phyloP scores from a whole-genome alignment of 2,888 invertebrate species.

The Dendrolimus houi region DNA sequence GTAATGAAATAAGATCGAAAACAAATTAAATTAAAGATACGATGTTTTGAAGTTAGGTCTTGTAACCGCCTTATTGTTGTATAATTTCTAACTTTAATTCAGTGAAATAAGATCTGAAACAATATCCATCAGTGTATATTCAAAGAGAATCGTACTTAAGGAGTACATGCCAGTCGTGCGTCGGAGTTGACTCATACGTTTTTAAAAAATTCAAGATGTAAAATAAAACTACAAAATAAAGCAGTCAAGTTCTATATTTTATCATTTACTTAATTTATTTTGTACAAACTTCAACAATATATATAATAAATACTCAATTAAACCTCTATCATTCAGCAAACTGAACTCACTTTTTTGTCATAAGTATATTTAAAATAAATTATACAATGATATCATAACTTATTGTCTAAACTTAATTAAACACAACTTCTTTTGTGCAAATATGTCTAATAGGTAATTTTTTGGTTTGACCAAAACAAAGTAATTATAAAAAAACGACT shows the following conservation, averaged over 20 bases:
- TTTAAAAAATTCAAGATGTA: too few species aligned
- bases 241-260: conserved; percentile 78
- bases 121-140: too few species aligned
- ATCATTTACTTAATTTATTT: conserved; percentile 78
- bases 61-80: too few species aligned
- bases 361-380: conserved; percentile 68
- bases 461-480: conserved; percentile 69
- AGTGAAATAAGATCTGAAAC: too few species aligned
- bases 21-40: too few species aligned
- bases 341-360: conserved; percentile 76
- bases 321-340: conserved; percentile 77
- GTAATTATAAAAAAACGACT: conserved; percentile 8
- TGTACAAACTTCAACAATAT: conserved; percentile 79
- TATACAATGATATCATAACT: conserved; percentile 72
- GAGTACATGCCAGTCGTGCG: too few species aligned
- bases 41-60: too few species aligned
- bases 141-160: too few species aligned
- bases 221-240: conserved; percentile 58
- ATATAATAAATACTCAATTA: conserved; percentile 77
- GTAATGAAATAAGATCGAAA: too few species aligned
- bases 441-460: conserved; percentile 71
- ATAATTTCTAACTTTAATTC: too few species aligned
- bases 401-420: conserved; percentile 77
- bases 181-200: too few species aligned
- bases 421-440: conserved; percentile 77